Base-by-base conservation (phyloP, 2,888 invertebrate genomes). In the Spodoptera picta region DNA sequence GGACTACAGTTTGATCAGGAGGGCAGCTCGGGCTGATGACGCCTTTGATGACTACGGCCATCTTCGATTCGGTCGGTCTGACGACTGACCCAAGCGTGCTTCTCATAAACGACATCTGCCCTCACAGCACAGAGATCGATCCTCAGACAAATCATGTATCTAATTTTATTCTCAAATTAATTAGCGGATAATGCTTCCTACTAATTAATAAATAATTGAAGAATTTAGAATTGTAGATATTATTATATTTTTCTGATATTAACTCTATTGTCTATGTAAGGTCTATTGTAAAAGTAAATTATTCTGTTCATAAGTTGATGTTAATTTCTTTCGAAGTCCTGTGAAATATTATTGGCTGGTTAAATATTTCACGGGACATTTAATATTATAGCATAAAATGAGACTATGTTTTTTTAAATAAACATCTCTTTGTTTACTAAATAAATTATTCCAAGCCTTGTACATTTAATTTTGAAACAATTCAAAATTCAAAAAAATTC, bases 1-100 rank as follows among this genome's bases (percentile, higher is more conserved):
- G 49, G 96, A 96, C 83, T 96, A 96, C 75, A 96, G 95, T 1
- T 91, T 97, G 82, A 90, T 96, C 85, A 82, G 88, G 24, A 85
- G 89, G 27, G 77, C 81, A 0, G 83, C 82, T 2, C 83, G 91
- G 77, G 94, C 96, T 1, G 96, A 96, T 45, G 96, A 96, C 65
- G 93, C 95, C 23, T 97, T 96, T 75, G 97, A 97, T 74, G 97
- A 97, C 83, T 97, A 97, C 77, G 97, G 97, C 1, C 97, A 97
- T 80, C 94, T 97, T 92, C 90, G 97, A 68, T 97, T 97, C 80
- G 97, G 97, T 11, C 94, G 96, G 68, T 95, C 95, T 60, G 95
- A 94, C 42, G 91, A 92, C 82, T 93, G 92, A 93, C 92, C 76
- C 67, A 70, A 74, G 64, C 77, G 56, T 60, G 56, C 60, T 45